Conservation (phyloP, 2,888 invertebrate genomes). For the Dendrolimus houi region DNA sequence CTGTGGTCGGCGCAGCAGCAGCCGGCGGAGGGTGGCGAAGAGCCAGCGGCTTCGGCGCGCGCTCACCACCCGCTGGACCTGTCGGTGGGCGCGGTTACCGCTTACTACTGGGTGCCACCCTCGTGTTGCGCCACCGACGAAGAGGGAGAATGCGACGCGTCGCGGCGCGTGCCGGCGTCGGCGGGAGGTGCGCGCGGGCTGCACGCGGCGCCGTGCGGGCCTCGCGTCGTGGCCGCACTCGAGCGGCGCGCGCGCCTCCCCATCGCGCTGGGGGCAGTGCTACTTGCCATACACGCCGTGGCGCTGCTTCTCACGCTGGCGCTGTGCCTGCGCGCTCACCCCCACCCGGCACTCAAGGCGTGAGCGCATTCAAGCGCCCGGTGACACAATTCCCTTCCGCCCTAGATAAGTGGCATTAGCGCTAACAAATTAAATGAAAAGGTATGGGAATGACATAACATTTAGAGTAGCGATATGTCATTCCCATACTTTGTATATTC, state of each 20-base stretch:
- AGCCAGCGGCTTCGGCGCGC: slow-evolving; percentile 9
- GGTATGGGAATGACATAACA: too few species aligned
- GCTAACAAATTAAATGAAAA: too few species aligned
- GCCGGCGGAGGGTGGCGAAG: slow-evolving; percentile 5
- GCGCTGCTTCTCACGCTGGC: slow-evolving; percentile 55
- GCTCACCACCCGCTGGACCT: slow-evolving; percentile 37
- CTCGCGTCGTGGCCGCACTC: slow-evolving; percentile 39
- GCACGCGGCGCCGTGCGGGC: slow-evolving; percentile 39
- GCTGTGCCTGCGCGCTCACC: slow-evolving; percentile 48
- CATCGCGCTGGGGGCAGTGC: slow-evolving; percentile 40
- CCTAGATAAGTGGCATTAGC: too few species aligned
- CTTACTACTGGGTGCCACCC: slow-evolving; percentile 49
- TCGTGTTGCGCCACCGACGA: slow-evolving; percentile 40
- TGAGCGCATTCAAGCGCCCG: slow-evolving; percentile 14
- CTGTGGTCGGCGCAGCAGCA: slow-evolving; percentile 36
- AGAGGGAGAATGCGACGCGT: slow-evolving; percentile 10
- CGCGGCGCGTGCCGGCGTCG: slow-evolving; percentile 18
- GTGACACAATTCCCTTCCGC: neutral
- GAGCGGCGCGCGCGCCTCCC: slow-evolving; percentile 30
- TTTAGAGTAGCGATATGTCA: too few species aligned
- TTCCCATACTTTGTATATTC: too few species aligned
- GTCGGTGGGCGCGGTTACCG: slow-evolving; percentile 44
- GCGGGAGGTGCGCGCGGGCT: slow-evolving; percentile 19
- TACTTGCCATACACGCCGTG: slow-evolving; percentile 46
- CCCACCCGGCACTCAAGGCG: slow-evolving; percentile 44